A percentile compares a stretch with the other conserved stretches of the same genome.
Evolutionary conservation across 2,797 vertebrate genomes (phyloP).

Genomic region (Neosalanx taihuensis): DNA sequence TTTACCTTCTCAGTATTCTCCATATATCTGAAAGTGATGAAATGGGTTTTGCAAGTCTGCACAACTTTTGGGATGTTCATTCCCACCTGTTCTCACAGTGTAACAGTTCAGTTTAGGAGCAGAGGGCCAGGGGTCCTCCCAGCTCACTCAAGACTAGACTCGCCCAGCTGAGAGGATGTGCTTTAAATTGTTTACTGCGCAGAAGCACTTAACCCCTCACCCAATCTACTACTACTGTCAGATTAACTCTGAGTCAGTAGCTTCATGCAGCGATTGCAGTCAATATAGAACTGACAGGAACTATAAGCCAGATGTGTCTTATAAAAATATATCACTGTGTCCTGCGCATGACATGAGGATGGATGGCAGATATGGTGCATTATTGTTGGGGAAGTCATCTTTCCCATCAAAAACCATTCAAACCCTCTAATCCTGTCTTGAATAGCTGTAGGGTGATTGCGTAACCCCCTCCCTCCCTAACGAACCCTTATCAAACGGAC

Average conservation of each 20-base stretch:
- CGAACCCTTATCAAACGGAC: conserved; percentile 20
- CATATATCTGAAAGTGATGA: no score
- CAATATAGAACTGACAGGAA: conserved; percentile 60
- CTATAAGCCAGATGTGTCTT: conserved; percentile 66
- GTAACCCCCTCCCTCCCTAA: conserved; percentile 42
- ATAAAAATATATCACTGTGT: conserved; percentile 57
- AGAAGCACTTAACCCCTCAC: conserved; percentile 48
- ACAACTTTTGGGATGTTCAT: not conserved
- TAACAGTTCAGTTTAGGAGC: conserved; percentile 1
- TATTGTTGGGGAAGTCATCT: conserved; percentile 57
- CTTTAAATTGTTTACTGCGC: conserved; percentile 48
- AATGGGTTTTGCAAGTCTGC: not conserved
- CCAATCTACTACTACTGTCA: conserved; percentile 30
- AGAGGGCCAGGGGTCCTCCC: conserved; percentile 5
- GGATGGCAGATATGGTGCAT: conserved; percentile 65
- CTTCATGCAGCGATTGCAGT: conserved; percentile 36
- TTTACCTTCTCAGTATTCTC: no score
- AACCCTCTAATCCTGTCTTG: conserved; percentile 68
- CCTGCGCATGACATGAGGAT: conserved; percentile 50
- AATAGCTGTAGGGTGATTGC: conserved; percentile 69
- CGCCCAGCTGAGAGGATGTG: conserved; percentile 35
- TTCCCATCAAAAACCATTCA: conserved; percentile 62
- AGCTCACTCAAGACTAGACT: conserved; percentile 52
- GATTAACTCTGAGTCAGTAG: conserved; percentile 33
- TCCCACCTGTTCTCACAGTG: conserved; percentile 6